Conservation (phyloP, 2,113 vertebrate genomes). For the Pantherophis guttatus region DNA sequence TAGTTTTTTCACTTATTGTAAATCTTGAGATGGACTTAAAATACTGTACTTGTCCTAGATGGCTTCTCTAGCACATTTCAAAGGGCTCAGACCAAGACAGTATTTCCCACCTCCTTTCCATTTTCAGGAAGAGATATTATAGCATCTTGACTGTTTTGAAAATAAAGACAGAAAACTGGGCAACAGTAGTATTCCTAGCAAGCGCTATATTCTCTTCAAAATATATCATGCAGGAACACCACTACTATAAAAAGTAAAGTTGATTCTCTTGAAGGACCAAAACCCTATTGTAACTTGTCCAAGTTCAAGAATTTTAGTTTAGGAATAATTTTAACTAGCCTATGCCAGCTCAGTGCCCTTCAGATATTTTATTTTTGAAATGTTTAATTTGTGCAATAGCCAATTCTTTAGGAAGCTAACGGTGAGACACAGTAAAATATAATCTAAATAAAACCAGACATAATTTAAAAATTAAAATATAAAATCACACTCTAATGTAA, state of each 20-base stretch:
- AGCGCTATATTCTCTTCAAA: background rate
- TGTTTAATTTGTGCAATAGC: background rate
- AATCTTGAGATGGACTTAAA: background rate
- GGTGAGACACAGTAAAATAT: background rate
- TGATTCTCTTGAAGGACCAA: background rate
- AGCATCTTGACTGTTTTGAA: background rate
- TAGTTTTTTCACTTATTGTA: background rate
- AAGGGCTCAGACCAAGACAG: background rate
- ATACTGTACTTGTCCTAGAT: background rate
- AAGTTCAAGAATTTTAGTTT: background rate
- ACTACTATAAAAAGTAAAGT: background rate
- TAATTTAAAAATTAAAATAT: background rate
- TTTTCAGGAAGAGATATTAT: background rate
- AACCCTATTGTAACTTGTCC: background rate
- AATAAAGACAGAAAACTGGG: background rate
- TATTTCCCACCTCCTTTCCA: background rate
- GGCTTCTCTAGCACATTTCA: background rate
- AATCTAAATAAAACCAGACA: background rate
- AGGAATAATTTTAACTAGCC: background rate
- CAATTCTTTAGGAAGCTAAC: background rate
- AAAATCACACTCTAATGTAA: background rate
- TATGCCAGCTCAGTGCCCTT: background rate
- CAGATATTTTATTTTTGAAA: background rate
- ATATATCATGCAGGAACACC: background rate
- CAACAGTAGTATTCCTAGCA: background rate